Base-by-base conservation (phyloP, 2,113 vertebrate species). In the Seriola quinqueradiata region DNA sequence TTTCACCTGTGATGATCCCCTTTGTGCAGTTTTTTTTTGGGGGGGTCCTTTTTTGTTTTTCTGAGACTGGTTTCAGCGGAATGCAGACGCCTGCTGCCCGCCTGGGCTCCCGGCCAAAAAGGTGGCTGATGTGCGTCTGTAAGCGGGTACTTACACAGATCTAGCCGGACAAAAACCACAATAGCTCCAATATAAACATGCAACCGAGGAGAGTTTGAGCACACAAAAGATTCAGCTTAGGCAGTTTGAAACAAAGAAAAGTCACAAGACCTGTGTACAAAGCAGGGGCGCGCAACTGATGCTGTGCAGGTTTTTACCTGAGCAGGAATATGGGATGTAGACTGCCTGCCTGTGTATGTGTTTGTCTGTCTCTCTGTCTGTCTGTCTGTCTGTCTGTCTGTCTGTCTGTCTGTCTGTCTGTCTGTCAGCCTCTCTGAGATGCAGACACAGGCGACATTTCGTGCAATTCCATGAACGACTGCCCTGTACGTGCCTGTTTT, bases 11-110 rank as follows among this genome's bases (percentile, higher is more conserved):
- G 69, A 86, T 87, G 46, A 76, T 80, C 65, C 85, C 84, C 93
- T 95, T 93, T 95, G 91, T 94, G 93, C 90, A 71, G 70, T 74
- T 67, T 72, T 74, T 74, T 84, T 61, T 42, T 40, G 21, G n/a
- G 54, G 2, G 23, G 59, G 65, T 8, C 7, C 2, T 59, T 70
- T 80, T 79, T 59, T 68, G 12, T 68, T 79, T 85, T 84, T 87
- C 85, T 70, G 77, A 86, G 79, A 77, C 85, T 89, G 75, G 34
- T 84, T 88, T 90, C 85, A 90, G 85, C 77, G 89, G 90, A 93
- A 94, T 90, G 92, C 93, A 93, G 92, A 92, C 93, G 89, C 84
- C 89, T 90, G 84, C 87, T 92, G 89, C 85, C 86, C 87, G 89
- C 90, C 83, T 91, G 88, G 90, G 92, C 91, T 91, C 79, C 50